These are phyloP conservation scores for Siphamia tubifer DNA, from an alignment of 2,113 vertebrate species.

Conservation along the genomic window DNA sequence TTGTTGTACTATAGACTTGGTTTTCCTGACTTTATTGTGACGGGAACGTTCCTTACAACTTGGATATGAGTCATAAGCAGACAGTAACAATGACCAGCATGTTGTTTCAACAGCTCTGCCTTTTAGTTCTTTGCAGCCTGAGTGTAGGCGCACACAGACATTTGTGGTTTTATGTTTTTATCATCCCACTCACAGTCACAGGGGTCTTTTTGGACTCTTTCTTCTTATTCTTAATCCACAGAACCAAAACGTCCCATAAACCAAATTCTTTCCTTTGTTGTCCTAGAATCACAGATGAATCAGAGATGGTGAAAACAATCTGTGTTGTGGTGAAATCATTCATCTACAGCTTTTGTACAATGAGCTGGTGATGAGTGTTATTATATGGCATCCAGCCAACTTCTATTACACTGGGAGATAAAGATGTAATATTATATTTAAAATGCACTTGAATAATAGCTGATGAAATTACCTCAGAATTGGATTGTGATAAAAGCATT, in stretches of 20 bases:
- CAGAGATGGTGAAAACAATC: background rate
- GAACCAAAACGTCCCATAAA: background rate
- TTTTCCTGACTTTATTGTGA: background rate
- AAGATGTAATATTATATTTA: too few species aligned
- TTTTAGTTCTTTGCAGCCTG: background rate
- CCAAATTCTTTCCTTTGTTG: constrained; percentile 1
- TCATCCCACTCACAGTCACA: constrained; percentile 12
- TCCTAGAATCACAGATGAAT: background rate
- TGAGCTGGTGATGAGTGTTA: too few species aligned
- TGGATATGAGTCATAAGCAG: constrained; percentile 18
- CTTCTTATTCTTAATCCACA: background rate
- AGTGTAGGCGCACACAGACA: background rate
- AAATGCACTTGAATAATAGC: too few species aligned
- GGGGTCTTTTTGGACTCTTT: constrained; percentile 17
- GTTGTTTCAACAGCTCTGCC: background rate
- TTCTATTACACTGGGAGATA: too few species aligned
- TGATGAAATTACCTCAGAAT: too few species aligned
- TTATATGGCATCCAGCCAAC: too few species aligned
- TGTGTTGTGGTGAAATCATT: background rate
- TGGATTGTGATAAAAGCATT: too few species aligned
- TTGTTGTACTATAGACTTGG: background rate
- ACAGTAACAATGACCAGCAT: constrained; percentile 20
- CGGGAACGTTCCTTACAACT: background rate
- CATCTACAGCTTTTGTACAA: too few species aligned
- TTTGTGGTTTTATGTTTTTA: constrained; percentile 14